Evolutionary conservation across 2,888 invertebrate genomes (phyloP), one percentile per base, ranked within the genome.

Genomic region (Masnerella sp.): DNA sequence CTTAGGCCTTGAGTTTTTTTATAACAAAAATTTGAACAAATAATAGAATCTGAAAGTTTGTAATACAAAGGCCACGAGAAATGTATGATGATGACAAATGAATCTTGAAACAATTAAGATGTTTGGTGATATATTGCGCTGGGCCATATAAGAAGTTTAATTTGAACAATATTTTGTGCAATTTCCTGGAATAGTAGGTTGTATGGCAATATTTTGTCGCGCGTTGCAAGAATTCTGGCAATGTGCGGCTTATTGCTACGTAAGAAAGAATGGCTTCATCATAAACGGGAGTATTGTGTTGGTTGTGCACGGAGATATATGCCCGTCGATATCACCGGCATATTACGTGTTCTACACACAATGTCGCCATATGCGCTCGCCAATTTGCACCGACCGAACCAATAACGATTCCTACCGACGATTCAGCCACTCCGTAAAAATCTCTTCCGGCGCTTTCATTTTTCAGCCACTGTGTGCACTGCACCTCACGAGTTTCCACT

Each of bases 251-350:
- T 73, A 75, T 70, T 72, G 62, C 70, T 56, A 58, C 42, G 61
- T 67, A 61, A 69, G 72, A 73, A 73, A 72, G 65, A 69, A 70
- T 73, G 72, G 75, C 72, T 75, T 69, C 65, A 73, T 75, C 62
- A 69, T 69, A 65, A 64, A 47, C 61, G 72, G 38, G 22, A 9
- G 14, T 58, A 58, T 62, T 59, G 47, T 70, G 51, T 65, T 30
- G 25, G 52, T 22, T 54, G 45, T 56, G 43, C 51, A 28, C 20
- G 56, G 49, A 62, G 49, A 56, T 59, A 72, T 72, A 51, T 59
- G 65, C 47, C 45, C n/a, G 38, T 18, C 43, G 52, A 45, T 47
- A 61, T 67, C 30, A 12, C 61, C 43, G 20, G 45, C 47, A 58
- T 62, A 56, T 52, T 69, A 72, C 61, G 45, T 64, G 70, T 59